phyloP scores from a whole-genome alignment of 2,113 vertebrate species.

The Leucosticte australis region DNA sequence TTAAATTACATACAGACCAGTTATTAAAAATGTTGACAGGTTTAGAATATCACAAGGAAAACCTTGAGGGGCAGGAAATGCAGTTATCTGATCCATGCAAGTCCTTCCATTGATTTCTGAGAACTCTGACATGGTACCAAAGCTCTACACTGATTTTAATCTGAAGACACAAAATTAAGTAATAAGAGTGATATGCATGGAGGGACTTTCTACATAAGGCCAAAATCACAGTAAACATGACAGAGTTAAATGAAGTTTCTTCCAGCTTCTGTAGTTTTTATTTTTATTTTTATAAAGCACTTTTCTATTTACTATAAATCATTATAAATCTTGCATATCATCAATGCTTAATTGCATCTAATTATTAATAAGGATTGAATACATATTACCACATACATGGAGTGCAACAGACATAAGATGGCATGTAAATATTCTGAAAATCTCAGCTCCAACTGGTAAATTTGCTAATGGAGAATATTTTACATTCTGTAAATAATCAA shows the following conservation, averaged over 20 bases:
- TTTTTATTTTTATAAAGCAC: not conserved
- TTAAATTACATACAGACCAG: not conserved
- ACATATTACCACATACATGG: not conserved
- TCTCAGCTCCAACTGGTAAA: not conserved
- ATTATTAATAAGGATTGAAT: not conserved
- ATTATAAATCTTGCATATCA: not conserved
- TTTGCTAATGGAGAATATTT: not conserved
- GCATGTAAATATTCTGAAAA: not conserved
- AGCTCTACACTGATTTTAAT: not conserved
- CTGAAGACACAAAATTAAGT: not conserved
- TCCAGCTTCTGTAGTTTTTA: constrained; percentile 11
- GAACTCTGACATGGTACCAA: not conserved
- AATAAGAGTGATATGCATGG: not conserved
- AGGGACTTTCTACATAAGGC: not conserved
- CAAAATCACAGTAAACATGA: not conserved
- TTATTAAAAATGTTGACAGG: not conserved
- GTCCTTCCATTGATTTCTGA: not conserved
- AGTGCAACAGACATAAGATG: not conserved
- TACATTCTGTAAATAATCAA: not conserved
- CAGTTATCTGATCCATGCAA: not conserved
- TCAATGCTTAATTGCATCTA: not conserved
- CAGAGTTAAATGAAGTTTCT: not conserved
- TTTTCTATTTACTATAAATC: not conserved
- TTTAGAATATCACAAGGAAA: not conserved
- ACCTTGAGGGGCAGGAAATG: not conserved